phyloP scores from a whole-genome alignment of 1,140 invertebrate species.

The Lepidurus packardi region DNA sequence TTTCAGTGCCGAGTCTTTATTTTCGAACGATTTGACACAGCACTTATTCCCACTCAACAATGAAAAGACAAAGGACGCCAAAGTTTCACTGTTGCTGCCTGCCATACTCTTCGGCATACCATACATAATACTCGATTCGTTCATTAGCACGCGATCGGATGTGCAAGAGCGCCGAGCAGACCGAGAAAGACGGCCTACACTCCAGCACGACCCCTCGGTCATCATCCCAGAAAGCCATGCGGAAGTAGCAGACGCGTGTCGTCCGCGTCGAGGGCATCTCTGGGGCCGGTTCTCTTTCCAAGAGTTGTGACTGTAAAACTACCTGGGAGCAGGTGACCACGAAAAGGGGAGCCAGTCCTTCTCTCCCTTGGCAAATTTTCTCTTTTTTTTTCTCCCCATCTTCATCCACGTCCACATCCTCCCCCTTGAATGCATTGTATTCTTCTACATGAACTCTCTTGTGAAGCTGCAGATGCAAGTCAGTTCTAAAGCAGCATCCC shows the following conservation, averaged over 20 bases:
- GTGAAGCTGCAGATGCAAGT: constrained; percentile 17
- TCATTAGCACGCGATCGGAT: neutral
- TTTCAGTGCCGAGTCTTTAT: too few species aligned
- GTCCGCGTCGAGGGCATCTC: constrained; percentile 4
- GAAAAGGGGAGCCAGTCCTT: neutral
- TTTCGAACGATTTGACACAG: too few species aligned
- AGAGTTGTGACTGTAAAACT: neutral
- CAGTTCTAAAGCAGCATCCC: neutral
- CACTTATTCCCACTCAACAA: too few species aligned
- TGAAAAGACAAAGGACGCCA: too few species aligned
- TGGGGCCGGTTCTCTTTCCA: neutral
- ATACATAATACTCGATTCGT: neutral
- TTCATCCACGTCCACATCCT: neutral
- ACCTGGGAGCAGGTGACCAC: neutral
- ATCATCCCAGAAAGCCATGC: neutral
- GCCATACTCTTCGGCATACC: neutral
- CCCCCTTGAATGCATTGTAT: neutral
- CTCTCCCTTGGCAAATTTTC: neutral
- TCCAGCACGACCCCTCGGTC: neutral
- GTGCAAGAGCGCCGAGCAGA: neutral
- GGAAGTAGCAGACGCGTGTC: constrained; percentile 2
- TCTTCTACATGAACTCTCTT: neutral
- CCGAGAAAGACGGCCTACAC: neutral
- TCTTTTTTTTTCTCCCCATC: neutral
- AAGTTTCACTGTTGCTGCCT: neutral